Evolutionary conservation across 2,888 invertebrate species (phyloP), one percentile per base, ranked within the genome.

Genomic region (Epicampocera succincta): DNA sequence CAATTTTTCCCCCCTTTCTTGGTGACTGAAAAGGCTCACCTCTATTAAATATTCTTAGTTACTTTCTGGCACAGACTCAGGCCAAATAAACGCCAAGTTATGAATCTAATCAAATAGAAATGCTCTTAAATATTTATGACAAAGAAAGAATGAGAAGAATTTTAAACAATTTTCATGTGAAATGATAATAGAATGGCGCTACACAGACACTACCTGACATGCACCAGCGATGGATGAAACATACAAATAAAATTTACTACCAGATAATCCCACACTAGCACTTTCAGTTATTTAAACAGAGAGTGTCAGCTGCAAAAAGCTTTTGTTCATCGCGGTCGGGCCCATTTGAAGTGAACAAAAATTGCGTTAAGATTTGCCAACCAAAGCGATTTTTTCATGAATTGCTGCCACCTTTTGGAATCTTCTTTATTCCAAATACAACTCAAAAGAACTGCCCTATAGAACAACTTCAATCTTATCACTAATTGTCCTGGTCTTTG

Each of bases 71-170:
- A 44, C 40, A 13, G 13, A 17, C 29, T 44, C 17, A 9, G 1
- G 17, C 25, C 13, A 66, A 56, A 58, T 40, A 40, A 60, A 61
- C 60, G 2, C 25, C 25, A 6, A 42, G 40, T 17, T 60, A 73
- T 40, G 56, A 65, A 56, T 33, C 42, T 40, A 17, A 60, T 50
- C 58, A 73, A 33, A 71, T 50, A 25, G 12, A 25, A 25, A 33
- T 33, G 42, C 33, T 8, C 56, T 69, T 79, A 61, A 79, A 79
- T 79, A 79, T 79, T 79, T 74, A 79, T 79, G 42, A 79, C 68
- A 42, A 52, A 4, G 3, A 12, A 54, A 66, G 60, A 19, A 50
- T 12, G 13, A 12, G 2, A 8, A 21, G 12, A 48, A 13, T 58
- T 9, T 38, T 25, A 46, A 15, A 60, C 13, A 48, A 50, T 11